A percentile compares a stretch with the other conserved stretches of the same genome.
These are phyloP conservation scores for Lordiphosa mommai DNA, from an alignment of 1,140 invertebrate genomes.

Conservation along the genomic window DNA sequence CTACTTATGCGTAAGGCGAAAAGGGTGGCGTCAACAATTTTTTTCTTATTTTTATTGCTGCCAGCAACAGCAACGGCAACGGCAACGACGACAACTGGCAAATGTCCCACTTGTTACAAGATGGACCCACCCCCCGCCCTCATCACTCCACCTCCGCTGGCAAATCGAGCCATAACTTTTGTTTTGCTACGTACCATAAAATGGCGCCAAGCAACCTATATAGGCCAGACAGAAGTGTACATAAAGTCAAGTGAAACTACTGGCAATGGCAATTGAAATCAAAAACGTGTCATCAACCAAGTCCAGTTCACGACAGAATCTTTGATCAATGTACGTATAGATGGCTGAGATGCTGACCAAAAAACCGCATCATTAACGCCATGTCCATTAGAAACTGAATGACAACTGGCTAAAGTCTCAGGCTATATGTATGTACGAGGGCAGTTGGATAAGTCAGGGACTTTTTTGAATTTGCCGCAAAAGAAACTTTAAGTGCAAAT, in stretches of 20 bases:
- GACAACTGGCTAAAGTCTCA: conserved; percentile 71
- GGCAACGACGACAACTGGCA: conserved; percentile 51
- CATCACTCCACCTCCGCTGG: neutral
- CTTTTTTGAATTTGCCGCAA: too few relatives aligned
- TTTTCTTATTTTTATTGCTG: conserved; percentile 71
- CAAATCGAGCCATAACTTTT: conserved; percentile 74
- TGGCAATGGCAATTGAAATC: conserved; percentile 58
- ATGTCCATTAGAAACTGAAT: conserved; percentile 58
- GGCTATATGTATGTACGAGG: conserved; percentile 12
- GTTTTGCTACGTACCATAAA: conserved; percentile 75
- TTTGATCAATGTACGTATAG: neutral
- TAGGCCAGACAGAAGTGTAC: conserved; percentile 59
- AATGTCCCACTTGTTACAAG: conserved; percentile 75
- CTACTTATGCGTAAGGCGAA: conserved; percentile 63
- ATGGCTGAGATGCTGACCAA: conserved; percentile 36
- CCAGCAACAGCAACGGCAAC: conserved; percentile 51
- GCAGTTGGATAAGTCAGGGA: neutral
- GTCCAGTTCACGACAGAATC: conserved; percentile 18
- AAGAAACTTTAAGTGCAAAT: too few relatives aligned
- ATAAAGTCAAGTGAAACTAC: conserved; percentile 54
- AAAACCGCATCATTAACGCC: conserved; percentile 70
- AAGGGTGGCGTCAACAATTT: conserved; percentile 73
- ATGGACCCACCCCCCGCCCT: conserved; percentile 16
- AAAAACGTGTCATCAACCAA: conserved; percentile 67
- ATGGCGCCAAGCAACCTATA: conserved; percentile 76